Conservation (phyloP, 2,888 invertebrate genomes). For the Mamestra brassicae region DNA sequence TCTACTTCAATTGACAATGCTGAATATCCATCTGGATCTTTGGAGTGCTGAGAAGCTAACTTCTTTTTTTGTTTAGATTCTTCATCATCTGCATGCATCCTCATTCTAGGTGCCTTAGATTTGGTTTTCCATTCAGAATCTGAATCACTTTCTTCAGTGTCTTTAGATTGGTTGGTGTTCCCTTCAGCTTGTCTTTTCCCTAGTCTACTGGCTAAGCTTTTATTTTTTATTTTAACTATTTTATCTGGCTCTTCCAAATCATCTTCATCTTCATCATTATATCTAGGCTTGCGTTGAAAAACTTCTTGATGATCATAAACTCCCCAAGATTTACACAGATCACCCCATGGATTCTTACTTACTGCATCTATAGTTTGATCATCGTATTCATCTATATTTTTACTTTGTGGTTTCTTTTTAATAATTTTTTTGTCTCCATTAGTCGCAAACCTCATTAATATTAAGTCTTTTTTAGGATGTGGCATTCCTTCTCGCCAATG, state of each 20-base stretch:
- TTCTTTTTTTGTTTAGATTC: slow-evolving; percentile 91
- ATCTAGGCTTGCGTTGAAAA: slow-evolving; percentile 80
- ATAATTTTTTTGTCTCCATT: slow-evolving; percentile 93
- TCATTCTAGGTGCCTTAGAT: slow-evolving; percentile 94
- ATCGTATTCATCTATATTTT: slow-evolving; percentile 71
- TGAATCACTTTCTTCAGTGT: slow-evolving; percentile 85
- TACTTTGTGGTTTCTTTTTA: slow-evolving; percentile 83
- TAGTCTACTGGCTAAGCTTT: slow-evolving; percentile 83
- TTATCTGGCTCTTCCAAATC: slow-evolving; percentile 70
- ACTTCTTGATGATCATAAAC: slow-evolving; percentile 92
- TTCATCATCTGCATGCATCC: slow-evolving; percentile 97
- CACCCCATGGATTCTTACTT: slow-evolving; percentile 94
- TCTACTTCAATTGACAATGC: slow-evolving; percentile 86
- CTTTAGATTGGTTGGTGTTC: slow-evolving; percentile 69
- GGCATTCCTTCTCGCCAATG: slow-evolving; percentile 94
- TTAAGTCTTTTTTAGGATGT: slow-evolving; percentile 92
- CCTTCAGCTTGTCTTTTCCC: slow-evolving; percentile 76
- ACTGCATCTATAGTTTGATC: slow-evolving; percentile 76
- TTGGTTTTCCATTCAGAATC: slow-evolving; percentile 91
- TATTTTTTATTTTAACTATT: slow-evolving; percentile 80
- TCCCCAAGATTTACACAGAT: slow-evolving; percentile 93
- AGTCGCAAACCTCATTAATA: slow-evolving; percentile 94
- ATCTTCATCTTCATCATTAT: slow-evolving; percentile 77
- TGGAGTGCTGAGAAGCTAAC: slow-evolving; percentile 67
- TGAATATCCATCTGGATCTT: slow-evolving; percentile 78